Evolutionary conservation across 2,888 invertebrate genomes (phyloP).

Genomic region (Omphaloscelis lunosa): DNA sequence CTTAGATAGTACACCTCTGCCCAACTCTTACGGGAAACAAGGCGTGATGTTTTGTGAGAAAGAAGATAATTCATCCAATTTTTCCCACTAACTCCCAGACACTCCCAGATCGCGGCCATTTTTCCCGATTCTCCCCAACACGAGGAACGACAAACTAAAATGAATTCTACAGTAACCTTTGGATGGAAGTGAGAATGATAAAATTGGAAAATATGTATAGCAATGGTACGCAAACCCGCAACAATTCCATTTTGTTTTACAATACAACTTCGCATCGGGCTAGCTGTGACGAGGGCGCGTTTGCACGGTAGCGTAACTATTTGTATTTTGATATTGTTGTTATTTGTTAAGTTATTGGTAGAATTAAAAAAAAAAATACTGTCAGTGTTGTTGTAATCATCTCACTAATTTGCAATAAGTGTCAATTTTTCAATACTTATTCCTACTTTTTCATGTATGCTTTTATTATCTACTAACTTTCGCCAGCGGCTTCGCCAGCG

Average conservation of each 20-base stretch:
- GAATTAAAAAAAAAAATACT: too few species aligned
- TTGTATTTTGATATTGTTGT: background rate
- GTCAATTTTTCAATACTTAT: too few species aligned
- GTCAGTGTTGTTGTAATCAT: too few species aligned
- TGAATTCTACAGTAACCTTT: conserved; percentile 64
- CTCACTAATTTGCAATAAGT: too few species aligned
- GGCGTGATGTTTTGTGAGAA: background rate
- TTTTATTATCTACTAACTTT: too few species aligned
- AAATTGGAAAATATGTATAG: conserved; percentile 77
- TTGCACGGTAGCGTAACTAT: conserved; percentile 60
- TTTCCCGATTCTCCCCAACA: conserved; percentile 35
- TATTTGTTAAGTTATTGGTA: too few species aligned
- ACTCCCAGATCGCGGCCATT: conserved; percentile 16
- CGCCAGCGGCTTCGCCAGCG: too few species aligned
- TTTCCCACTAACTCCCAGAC: conserved; percentile 4
- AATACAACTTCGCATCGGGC: conserved; percentile 72
- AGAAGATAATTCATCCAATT: conserved; percentile 25
- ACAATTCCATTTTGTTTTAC: conserved; percentile 74
- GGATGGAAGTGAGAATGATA: conserved; percentile 65
- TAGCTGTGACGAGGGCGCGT: conserved; percentile 52
- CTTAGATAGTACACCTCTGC: too few species aligned
- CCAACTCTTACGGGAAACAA: too few species aligned
- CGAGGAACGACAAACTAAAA: conserved; percentile 60
- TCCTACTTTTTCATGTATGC: too few species aligned
- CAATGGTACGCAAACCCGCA: conserved; percentile 59